Percentiles rank a stretch among this genome's conserved stretches.
These are phyloP conservation scores for Mionectes olivaceus DNA, from an alignment of 2,797 vertebrate genomes.

Conservation along the genomic window DNA sequence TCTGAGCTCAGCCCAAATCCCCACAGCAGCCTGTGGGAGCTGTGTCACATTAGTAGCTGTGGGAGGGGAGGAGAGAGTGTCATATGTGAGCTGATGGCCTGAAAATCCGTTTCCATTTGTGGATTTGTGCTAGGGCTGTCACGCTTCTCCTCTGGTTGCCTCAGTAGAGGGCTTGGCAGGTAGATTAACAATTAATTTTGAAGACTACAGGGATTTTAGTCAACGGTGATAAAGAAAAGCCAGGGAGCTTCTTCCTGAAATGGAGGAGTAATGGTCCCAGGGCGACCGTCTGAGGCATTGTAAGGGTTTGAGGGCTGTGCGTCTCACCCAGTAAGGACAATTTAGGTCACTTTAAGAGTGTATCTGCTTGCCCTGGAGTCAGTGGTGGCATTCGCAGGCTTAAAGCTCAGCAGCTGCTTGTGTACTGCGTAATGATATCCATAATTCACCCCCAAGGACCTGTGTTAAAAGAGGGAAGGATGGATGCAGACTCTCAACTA, in stretches of 20 bases:
- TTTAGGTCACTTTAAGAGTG: not conserved
- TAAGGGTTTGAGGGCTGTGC: not conserved
- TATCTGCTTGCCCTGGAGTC: not conserved
- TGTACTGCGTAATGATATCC: not conserved
- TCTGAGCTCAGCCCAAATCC: not conserved
- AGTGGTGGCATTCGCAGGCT: not conserved
- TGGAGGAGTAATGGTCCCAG: not conserved
- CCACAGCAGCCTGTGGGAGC: not conserved
- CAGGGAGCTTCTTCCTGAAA: not conserved
- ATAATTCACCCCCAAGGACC: not conserved
- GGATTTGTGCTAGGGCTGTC: not conserved
- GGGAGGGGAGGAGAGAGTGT: not conserved
- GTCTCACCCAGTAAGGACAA: not conserved
- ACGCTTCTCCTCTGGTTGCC: not conserved
- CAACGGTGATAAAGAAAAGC: not conserved
- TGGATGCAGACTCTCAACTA: not conserved
- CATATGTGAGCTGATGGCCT: not conserved
- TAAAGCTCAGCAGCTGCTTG: not conserved
- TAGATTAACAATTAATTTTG: not conserved
- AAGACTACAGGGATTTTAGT: not conserved
- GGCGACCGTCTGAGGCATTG: not conserved
- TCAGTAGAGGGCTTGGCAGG: not conserved
- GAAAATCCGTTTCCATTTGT: not conserved
- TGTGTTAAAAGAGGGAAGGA: not conserved
- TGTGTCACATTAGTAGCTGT: not conserved